A percentile compares a stretch with the other conserved stretches of the same genome.
phyloP scores from a whole-genome alignment of 2,888 invertebrate genomes.

The Archips crataeganus region DNA sequence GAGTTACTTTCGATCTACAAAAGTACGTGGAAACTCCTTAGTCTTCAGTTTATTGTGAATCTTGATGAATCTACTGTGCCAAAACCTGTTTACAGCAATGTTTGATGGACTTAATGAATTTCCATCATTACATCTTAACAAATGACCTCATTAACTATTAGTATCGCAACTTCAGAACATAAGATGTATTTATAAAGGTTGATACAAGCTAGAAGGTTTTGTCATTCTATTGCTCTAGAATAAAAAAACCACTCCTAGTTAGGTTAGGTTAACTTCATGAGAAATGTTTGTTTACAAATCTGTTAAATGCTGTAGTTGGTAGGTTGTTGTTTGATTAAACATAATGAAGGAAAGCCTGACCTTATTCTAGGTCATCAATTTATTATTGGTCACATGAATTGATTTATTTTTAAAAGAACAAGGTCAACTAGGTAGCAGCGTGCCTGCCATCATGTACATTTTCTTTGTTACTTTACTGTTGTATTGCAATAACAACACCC shows the following conservation, averaged over 20 bases:
- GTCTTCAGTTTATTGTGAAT: not conserved
- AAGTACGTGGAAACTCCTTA: not conserved
- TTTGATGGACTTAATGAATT: not conserved
- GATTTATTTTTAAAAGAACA: not conserved
- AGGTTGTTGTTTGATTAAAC: not conserved
- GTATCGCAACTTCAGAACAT: not conserved
- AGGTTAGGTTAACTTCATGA: conserved; percentile 1
- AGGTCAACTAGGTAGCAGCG: conserved; percentile 8
- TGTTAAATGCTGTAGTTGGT: not conserved
- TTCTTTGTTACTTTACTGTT: conserved; percentile 31
- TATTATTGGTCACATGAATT: not conserved
- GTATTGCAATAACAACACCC: conserved; percentile 13
- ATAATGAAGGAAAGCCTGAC: not conserved
- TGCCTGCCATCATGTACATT: too few relatives aligned
- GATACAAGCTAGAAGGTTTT: not conserved
- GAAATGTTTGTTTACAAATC: not conserved
- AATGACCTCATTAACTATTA: conserved; percentile 3
- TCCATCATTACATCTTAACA: not conserved
- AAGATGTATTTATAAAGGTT: not conserved
- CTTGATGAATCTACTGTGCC: not conserved
- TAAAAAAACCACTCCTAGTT: not conserved
- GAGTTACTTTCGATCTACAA: not conserved
- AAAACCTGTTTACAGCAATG: not conserved
- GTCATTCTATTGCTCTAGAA: not conserved
- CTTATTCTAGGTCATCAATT: not conserved